Evolutionary conservation across 2,797 vertebrate species (phyloP), one percentile per base, ranked within the genome.

Genomic region (Acrocephalus scirpaceus): DNA sequence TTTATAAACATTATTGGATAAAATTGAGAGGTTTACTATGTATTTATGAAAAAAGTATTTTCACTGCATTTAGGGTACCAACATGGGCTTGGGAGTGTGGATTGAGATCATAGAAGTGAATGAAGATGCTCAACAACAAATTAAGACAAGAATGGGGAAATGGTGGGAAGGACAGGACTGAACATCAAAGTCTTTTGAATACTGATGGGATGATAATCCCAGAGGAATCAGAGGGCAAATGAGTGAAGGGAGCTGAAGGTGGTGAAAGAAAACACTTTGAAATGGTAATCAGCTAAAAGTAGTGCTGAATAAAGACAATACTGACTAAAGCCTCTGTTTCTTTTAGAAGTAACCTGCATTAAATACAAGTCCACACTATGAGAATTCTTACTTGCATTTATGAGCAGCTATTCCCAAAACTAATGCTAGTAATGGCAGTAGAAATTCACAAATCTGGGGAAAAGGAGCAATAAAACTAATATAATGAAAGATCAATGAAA

Each of bases 391-490:
- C 53, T 81, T 88, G 44, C 58, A 26, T 30, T 65, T 50, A 48
- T 42, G 42, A 85, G 36, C 54, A 69, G 21, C 79, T 93, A 30
- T 54, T 95, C 29, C 29, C 51, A 19, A 71, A 87, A 71, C 22
- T 65, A 84, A 45, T 81, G 23, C 40, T 61, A 70, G 30, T 38
- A 75, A 75, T 0, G 1, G 38, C 57, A 80, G 27, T 54, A 57
- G 53, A 86, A 50, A 77, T 62, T 78, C 66, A 84, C 65, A 91
- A 19, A 86, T 78, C 36, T 70, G 23, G 16, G 53, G 19, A 17
- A 78, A 88, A 89, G 18, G 17, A 86, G 51, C 51, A 86, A 65
- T 92, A 88, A 93, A 93, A 78, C 21, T 60, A 66, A 62, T 70
- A n/a, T 25, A 16, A 62, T 40, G 91, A 65, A 91, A 89, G 36